phyloP scores from a whole-genome alignment of 2,113 vertebrate genomes.

The Hylia prasina region DNA sequence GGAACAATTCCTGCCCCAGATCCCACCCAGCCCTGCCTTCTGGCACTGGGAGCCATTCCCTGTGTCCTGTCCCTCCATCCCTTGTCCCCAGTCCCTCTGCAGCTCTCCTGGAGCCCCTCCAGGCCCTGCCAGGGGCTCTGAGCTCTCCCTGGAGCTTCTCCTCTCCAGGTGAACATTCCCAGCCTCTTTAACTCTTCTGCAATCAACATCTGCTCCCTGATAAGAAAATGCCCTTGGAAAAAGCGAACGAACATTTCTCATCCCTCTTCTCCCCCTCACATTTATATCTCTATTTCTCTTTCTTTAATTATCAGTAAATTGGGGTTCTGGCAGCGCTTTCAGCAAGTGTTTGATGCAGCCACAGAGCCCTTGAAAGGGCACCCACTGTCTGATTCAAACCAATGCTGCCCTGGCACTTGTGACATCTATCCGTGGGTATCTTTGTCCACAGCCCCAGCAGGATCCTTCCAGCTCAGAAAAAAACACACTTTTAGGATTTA shows the following conservation, averaged over 20 bases:
- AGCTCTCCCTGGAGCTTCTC: neutral
- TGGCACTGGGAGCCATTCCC: neutral
- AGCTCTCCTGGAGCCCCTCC: neutral
- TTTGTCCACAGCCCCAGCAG: neutral
- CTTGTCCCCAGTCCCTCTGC: neutral
- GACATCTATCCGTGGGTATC: neutral
- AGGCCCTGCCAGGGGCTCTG: rapidly evolving
- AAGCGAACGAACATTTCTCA: neutral
- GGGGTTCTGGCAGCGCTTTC: conserved; percentile 3
- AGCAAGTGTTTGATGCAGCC: neutral
- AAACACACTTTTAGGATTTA: neutral
- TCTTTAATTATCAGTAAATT: conserved; percentile 29
- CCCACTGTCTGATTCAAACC: neutral
- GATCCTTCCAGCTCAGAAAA: neutral
- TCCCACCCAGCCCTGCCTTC: neutral
- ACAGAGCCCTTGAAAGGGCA: neutral
- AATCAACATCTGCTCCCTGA: neutral
- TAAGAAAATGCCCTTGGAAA: neutral
- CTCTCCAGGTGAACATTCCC: rapidly evolving
- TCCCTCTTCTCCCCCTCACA: neutral
- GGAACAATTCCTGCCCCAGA: neutral
- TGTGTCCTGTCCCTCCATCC: rapidly evolving
- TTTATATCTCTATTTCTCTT: neutral
- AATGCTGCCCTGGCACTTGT: neutral
- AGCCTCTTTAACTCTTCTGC: neutral